These are phyloP conservation scores for Fukomys damarensis DNA, from an alignment of 2,113 vertebrate species.

Conservation along the genomic window DNA sequence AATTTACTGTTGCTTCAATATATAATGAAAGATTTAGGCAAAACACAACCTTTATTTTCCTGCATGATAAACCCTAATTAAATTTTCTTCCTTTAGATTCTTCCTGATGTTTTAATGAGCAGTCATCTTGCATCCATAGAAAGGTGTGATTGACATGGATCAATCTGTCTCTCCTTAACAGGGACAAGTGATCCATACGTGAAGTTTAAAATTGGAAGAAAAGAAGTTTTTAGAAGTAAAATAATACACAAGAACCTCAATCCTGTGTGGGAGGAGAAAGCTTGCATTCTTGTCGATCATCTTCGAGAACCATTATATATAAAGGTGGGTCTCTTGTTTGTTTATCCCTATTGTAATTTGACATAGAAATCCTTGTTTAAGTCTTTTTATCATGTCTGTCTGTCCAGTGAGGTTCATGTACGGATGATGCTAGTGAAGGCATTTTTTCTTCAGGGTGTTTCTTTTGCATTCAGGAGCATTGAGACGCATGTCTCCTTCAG, in stretches of 20 bases:
- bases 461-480: not conserved
- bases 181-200: conserved; percentile 99
- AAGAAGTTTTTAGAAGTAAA: conserved; percentile 98
- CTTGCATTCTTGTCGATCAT: conserved; percentile 91
- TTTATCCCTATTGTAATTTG: not conserved
- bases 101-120: not conserved
- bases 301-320: conserved; percentile 93
- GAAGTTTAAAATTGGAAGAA: conserved; percentile 98
- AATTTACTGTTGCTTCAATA: not conserved
- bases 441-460: not conserved
- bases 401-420: not conserved
- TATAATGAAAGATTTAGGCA: not conserved
- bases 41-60: not conserved
- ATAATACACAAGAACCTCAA: conserved; percentile 98
- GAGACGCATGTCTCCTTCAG: not conserved
- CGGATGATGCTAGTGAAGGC: not conserved
- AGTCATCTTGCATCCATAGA: not conserved
- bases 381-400: not conserved
- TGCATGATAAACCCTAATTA: not conserved
- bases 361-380: not conserved
- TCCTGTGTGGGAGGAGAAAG: conserved; percentile 97
- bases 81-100: conserved; percentile 1
- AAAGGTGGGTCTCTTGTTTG: conserved; percentile 89
- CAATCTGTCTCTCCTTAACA: conserved; percentile 78
- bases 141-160: not conserved